These are phyloP conservation scores for Hydropsyche betteni DNA, from an alignment of 2,888 invertebrate species.

Conservation along the genomic window DNA sequence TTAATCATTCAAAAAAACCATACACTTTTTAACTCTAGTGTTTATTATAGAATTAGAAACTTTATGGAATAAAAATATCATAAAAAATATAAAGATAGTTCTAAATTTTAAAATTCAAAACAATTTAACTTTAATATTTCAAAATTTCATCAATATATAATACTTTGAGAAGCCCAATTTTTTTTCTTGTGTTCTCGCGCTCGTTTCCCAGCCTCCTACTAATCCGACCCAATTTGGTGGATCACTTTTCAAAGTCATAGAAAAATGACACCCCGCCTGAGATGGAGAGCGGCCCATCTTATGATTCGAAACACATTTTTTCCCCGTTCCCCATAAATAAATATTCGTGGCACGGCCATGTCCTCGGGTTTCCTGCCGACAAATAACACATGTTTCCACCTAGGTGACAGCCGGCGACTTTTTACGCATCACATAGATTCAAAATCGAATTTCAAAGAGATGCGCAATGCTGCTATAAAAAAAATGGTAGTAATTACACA, in stretches of 20 bases:
- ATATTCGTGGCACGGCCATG: constrained; percentile 41
- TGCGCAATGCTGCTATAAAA: too few species aligned
- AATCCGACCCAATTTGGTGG: constrained; percentile 50
- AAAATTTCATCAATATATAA: too few species aligned
- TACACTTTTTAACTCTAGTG: too few species aligned
- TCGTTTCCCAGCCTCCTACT: constrained; percentile 32
- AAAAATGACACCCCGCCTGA: constrained; percentile 48
- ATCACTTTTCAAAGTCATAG: constrained; percentile 48
- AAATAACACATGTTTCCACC: constrained; percentile 47
- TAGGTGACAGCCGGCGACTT: constrained; percentile 36
- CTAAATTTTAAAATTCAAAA: too few species aligned
- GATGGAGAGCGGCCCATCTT: constrained; percentile 25
- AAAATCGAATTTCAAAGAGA: constrained; percentile 47
- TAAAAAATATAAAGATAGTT: too few species aligned
- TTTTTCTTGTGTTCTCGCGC: background rate
- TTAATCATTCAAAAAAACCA: too few species aligned
- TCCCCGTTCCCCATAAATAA: constrained; percentile 28
- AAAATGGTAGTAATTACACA: too few species aligned
- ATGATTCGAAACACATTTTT: constrained; percentile 51
- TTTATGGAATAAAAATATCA: too few species aligned
- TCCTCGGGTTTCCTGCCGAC: constrained; percentile 49
- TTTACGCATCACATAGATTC: constrained; percentile 9
- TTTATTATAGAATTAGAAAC: too few species aligned
- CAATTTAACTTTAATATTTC: too few species aligned
- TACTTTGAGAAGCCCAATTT: background rate